phyloP scores from a whole-genome alignment of 2,797 vertebrate species.

The Diplodus puntazzo region DNA sequence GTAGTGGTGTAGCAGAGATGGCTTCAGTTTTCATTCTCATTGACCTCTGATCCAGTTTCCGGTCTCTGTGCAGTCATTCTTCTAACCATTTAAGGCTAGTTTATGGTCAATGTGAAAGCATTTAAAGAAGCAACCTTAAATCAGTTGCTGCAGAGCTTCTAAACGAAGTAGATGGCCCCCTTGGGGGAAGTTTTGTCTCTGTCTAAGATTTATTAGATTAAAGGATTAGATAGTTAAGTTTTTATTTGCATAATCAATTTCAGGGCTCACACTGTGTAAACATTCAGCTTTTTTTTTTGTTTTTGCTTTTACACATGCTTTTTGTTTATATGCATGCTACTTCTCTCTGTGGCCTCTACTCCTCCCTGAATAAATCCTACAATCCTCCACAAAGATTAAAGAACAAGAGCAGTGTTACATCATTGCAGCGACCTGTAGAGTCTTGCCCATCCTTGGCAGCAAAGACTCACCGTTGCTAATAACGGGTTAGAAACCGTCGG shows the following conservation, averaged over 20 bases:
- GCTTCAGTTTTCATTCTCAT: slow-evolving; percentile 18
- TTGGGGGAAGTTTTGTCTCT: slow-evolving; percentile 7
- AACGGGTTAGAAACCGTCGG: slow-evolving; percentile 40
- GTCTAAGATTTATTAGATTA: neutral
- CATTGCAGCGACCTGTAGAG: slow-evolving; percentile 35
- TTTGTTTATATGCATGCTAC: neutral
- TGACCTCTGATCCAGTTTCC: slow-evolving; percentile 39
- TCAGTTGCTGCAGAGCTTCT: slow-evolving; percentile 11
- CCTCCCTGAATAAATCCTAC: slow-evolving; percentile 3
- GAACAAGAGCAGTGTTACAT: slow-evolving; percentile 30
- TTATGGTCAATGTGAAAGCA: slow-evolving; percentile 3
- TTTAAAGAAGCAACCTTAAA: slow-evolving; percentile 21
- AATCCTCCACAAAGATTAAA: slow-evolving; percentile 27
- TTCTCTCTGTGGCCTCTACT: neutral
- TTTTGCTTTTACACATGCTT: neutral
- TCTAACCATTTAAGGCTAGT: neutral
- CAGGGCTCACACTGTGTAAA: neutral
- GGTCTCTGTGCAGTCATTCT: neutral
- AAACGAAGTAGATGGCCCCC: neutral
- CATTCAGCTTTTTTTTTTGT: neutral
- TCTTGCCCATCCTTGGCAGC: slow-evolving; percentile 59
- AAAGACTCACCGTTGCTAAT: slow-evolving; percentile 48
- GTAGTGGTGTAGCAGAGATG: neutral
- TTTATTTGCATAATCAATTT: neutral
- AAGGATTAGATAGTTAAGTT: neutral